These are phyloP conservation scores for Rhadina sibilatrix DNA, from an alignment of 2,113 vertebrate species.

Conservation along the genomic window DNA sequence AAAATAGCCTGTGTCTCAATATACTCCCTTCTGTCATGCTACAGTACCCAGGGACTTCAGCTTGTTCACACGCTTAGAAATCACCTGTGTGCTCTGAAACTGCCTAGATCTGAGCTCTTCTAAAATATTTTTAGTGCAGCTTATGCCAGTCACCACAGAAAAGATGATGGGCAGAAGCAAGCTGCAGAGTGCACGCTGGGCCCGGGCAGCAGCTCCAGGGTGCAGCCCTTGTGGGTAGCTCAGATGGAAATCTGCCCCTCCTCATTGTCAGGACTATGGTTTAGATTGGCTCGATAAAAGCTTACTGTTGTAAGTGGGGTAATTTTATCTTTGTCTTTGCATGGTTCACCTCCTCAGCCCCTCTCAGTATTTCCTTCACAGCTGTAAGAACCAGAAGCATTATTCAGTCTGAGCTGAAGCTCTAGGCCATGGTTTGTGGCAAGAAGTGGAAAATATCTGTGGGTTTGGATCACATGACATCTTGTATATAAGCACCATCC, in stretches of 20 bases:
- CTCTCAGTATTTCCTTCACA: neutral
- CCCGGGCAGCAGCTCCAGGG: neutral
- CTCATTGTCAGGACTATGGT: neutral
- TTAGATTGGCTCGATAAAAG: neutral
- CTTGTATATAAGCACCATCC: neutral
- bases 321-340: neutral
- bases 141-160: neutral
- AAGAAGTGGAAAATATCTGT: neutral
- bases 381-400: neutral
- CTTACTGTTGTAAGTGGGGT: neutral
- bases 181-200: neutral
- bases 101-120: neutral
- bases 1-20: neutral
- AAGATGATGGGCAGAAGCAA: neutral
- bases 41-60: neutral
- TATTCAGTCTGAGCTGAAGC: neutral
- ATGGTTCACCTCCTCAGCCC: neutral
- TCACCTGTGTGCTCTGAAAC: neutral
- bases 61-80: neutral
- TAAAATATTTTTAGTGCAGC: neutral
- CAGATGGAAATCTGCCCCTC: neutral
- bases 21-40: rapidly evolving
- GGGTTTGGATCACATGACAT: neutral
- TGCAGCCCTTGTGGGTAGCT: neutral
- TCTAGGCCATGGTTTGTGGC: neutral